A percentile compares a stretch with the other conserved stretches of the same genome.
Conservation (phyloP, 1,140 invertebrate species). For the Ostrea edulis region DNA sequence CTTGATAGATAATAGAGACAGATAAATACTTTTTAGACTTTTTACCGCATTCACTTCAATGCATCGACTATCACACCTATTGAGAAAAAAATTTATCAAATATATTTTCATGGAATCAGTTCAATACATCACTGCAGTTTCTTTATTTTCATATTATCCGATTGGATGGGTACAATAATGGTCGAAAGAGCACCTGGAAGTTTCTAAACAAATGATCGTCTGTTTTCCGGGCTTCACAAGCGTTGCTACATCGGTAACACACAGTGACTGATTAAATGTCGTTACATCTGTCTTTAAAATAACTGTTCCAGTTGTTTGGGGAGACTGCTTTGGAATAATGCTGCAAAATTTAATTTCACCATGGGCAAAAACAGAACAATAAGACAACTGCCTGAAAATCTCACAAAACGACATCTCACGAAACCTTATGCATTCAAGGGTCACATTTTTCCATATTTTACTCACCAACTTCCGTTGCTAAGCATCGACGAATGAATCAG, state of each 20-base stretch:
- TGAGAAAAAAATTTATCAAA: not conserved
- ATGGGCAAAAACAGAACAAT: not conserved
- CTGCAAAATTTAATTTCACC: not conserved
- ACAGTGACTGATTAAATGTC: slow-evolving; percentile 8
- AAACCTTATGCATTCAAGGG: not conserved
- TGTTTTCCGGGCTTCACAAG: not conserved
- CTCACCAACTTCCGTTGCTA: slow-evolving; percentile 12
- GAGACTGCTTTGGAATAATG: not conserved
- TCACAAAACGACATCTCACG: not conserved
- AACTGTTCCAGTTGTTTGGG: not conserved
- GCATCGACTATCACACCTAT: not conserved
- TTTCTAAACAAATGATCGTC: not conserved
- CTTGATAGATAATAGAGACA: not conserved
- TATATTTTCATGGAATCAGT: not conserved
- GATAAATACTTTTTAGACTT: not conserved
- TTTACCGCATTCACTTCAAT: slow-evolving; percentile 1
- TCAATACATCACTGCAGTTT: not conserved
- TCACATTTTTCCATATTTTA: not conserved
- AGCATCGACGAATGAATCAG: not conserved
- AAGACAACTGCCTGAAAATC: not conserved
- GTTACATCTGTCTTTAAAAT: not conserved
- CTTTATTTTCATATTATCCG: not conserved
- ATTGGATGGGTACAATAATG: not conserved
- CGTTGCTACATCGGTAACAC: slow-evolving; percentile 17
- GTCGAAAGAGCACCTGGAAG: not conserved